phyloP scores from a whole-genome alignment of 2,888 invertebrate genomes.

The Acleris cristana region DNA sequence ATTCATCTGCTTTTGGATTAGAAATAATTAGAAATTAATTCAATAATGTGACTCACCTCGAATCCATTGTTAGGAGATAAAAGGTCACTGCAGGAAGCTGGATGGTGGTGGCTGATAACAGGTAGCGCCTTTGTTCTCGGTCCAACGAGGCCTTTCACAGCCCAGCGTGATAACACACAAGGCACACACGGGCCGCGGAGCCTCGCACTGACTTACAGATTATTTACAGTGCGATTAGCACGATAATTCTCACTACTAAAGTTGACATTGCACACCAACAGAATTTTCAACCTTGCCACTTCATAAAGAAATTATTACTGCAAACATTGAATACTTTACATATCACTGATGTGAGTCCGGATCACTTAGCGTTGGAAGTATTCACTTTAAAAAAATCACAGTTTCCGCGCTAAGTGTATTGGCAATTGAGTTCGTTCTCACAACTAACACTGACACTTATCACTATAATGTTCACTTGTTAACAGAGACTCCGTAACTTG shows the following conservation, averaged over 20 bases:
- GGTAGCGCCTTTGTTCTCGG: constrained; percentile 63
- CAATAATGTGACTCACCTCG: constrained; percentile 56
- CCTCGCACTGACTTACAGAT: constrained; percentile 64
- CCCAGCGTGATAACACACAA: constrained; percentile 69
- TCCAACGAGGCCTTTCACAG: constrained; percentile 57
- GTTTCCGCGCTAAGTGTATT: constrained; percentile 1
- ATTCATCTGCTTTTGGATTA: neutral
- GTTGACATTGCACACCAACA: constrained; percentile 79
- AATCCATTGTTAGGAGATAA: constrained; percentile 64
- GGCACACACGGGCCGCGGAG: constrained; percentile 62
- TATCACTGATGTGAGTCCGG: constrained; percentile 51
- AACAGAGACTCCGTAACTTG: neutral
- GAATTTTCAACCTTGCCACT: constrained; percentile 71
- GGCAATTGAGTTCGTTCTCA: constrained; percentile 3
- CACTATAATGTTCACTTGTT: constrained; percentile 27
- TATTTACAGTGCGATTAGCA: constrained; percentile 80
- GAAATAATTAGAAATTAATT: constrained; percentile 11
- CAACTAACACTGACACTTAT: constrained; percentile 30
- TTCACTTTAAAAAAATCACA: constrained; percentile 40
- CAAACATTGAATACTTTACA: constrained; percentile 56
- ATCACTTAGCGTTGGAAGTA: constrained; percentile 21
- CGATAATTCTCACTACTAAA: constrained; percentile 69
- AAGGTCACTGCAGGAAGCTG: constrained; percentile 47
- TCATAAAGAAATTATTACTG: constrained; percentile 64
- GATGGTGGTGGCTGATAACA: constrained; percentile 52